A percentile compares a stretch with the other conserved stretches of the same genome.
Evolutionary conservation across 2,113 vertebrate genomes (phyloP).

Genomic region (Galbula dea): DNA sequence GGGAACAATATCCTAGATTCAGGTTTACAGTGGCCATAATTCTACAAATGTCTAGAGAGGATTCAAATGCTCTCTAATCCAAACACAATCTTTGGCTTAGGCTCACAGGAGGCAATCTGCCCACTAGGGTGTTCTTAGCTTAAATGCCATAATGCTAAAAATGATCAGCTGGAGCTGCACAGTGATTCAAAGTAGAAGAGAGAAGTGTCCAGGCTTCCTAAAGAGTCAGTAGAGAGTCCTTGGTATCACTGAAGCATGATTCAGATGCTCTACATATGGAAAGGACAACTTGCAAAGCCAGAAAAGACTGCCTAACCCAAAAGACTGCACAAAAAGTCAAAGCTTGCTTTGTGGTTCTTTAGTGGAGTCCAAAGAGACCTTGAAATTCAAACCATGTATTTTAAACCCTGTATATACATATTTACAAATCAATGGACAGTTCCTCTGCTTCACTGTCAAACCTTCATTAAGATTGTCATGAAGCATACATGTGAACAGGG

Average conservation of each 20-base stretch:
- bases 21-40: background rate
- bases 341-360: background rate
- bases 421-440: background rate
- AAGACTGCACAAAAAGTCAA: background rate
- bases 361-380: background rate
- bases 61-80: background rate
- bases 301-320: background rate
- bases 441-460: background rate
- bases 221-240: background rate
- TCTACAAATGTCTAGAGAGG: background rate
- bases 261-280: background rate
- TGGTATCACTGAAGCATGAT: background rate
- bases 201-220: background rate
- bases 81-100: background rate
- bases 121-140: background rate
- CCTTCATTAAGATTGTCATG: background rate
- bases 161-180: background rate
- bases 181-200: background rate
- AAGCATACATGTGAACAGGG: background rate
- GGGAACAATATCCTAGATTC: background rate
- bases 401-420: background rate
- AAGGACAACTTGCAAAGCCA: background rate
- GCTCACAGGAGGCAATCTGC: background rate
- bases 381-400: background rate
- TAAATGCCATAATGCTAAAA: background rate